A percentile compares a stretch with the other conserved stretches of the same genome.
Evolutionary conservation across 2,888 invertebrate genomes (phyloP).

Genomic region (Tromatobia lineatoria): DNA sequence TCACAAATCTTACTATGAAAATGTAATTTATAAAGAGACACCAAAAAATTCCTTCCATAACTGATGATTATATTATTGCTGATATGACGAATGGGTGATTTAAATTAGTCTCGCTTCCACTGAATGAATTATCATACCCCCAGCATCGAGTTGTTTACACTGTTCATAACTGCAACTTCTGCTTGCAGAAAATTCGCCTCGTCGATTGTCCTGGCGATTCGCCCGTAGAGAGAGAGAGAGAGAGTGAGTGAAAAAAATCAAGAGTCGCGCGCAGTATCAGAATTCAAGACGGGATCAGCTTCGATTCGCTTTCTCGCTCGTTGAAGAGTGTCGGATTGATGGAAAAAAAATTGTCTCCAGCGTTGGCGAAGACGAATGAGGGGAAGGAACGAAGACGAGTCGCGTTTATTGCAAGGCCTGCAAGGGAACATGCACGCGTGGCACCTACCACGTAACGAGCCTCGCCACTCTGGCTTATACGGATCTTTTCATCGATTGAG

Average conservation of each 20-base stretch:
- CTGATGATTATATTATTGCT: too few relatives aligned
- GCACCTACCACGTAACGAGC: constrained; percentile 49
- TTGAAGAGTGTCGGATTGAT: constrained; percentile 55
- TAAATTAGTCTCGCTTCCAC: neutral
- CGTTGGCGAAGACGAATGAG: neutral
- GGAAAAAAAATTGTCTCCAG: constrained; percentile 48
- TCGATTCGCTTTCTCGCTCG: constrained; percentile 51
- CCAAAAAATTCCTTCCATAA: too few relatives aligned
- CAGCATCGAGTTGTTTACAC: neutral
- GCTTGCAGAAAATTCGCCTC: neutral
- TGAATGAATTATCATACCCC: neutral
- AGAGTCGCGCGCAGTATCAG: constrained; percentile 49
- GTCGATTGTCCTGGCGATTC: constrained; percentile 10
- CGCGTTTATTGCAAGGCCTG: constrained; percentile 63
- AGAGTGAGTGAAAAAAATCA: constrained; percentile 30
- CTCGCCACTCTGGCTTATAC: neutral
- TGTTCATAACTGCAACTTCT: neutral
- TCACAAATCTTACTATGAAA: too few relatives aligned
- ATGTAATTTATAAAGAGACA: too few relatives aligned
- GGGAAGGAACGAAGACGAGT: neutral
- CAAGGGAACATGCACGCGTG: constrained; percentile 56
- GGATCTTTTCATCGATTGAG: constrained; percentile 31
- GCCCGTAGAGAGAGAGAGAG: neutral
- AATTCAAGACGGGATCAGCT: constrained; percentile 64
- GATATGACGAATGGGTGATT: too few relatives aligned